Evolutionary conservation across 2,888 invertebrate species (phyloP).

Genomic region (Seira musarum): DNA sequence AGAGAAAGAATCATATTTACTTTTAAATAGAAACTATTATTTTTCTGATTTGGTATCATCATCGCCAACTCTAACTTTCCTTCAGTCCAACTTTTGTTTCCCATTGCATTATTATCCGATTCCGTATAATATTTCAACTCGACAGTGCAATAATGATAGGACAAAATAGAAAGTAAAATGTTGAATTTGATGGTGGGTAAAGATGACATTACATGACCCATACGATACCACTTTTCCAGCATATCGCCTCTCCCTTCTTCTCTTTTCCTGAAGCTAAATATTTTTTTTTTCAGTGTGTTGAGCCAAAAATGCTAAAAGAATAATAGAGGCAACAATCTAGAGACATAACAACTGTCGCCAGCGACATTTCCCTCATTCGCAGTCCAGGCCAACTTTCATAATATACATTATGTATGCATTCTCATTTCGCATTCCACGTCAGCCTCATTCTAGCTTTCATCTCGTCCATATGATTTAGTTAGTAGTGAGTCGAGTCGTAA

Average conservation of each 20-base stretch:
- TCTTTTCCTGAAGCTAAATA: too few relatives aligned
- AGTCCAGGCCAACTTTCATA: not conserved
- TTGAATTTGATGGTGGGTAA: slow-evolving; percentile 29
- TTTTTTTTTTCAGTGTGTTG: not conserved
- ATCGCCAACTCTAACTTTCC: too few relatives aligned
- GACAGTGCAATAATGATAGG: too few relatives aligned
- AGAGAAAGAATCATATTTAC: too few relatives aligned
- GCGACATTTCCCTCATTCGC: not conserved
- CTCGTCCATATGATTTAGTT: slow-evolving; percentile 36
- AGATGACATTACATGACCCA: slow-evolving; percentile 52
- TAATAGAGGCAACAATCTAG: too few relatives aligned
- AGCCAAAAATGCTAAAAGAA: slow-evolving; percentile 34
- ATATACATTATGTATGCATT: slow-evolving; percentile 42
- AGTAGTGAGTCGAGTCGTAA: too few relatives aligned
- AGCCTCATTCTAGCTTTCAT: slow-evolving; percentile 27
- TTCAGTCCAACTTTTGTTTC: too few relatives aligned
- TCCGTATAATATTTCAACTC: too few relatives aligned
- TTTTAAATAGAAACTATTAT: too few relatives aligned
- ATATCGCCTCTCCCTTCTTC: not conserved
- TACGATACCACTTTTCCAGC: slow-evolving; percentile 11
- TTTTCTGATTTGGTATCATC: too few relatives aligned
- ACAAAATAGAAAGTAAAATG: too few relatives aligned
- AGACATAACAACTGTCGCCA: slow-evolving; percentile 50
- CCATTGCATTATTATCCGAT: too few relatives aligned
- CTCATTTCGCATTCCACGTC: slow-evolving; percentile 50